Base-by-base conservation (phyloP, 2,113 vertebrate genomes). In the Osmerus eperlanus region DNA sequence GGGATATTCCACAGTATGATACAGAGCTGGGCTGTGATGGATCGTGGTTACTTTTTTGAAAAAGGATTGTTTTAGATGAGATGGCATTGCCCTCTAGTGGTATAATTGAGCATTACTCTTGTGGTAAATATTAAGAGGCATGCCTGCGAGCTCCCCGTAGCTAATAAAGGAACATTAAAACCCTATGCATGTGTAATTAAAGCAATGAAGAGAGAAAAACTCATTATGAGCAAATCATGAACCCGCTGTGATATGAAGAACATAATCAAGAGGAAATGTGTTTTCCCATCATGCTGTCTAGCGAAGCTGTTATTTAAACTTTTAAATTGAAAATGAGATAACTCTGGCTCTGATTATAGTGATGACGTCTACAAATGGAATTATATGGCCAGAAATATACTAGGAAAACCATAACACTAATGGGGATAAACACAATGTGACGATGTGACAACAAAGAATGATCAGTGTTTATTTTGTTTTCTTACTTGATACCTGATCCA, bases 1-100 rank as follows among this genome's bases (percentile, higher is more conserved):
- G 41, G 41, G 64, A 66, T 52, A 19, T 21, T 66, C 3, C 41
- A 56, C 6, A 9, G 25, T 36, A 32, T 51, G 28, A 14, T 13
- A 5, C 29, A 64, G 18, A 47, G 19, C 15, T 52, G 8, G 0
- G 7, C 19, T 51, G 21, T 68, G 69, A 71, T 11, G 68, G 72
- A 74, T n/a, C 18, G 71, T 0, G 0, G 12, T 23, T 3, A 18
- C 15, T 21, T 65, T 3, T 21, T 5, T 1, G 3, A 11, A 19
- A 4, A 65, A 18, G 3, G 14, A 14, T 3, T 21, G 6, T 65
- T 7, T 51, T 80, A 60, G 36, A 74, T n/a, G 73, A 78, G 72
- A n/a, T 68, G 76, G 76, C 65, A 85, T 69, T 89, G 86, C 82
- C 79, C 82, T 88, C 89, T 91, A 79, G 88, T 85, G 88, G 41